phyloP scores from a whole-genome alignment of 2,113 vertebrate species.

The Quiscalus mexicanus region DNA sequence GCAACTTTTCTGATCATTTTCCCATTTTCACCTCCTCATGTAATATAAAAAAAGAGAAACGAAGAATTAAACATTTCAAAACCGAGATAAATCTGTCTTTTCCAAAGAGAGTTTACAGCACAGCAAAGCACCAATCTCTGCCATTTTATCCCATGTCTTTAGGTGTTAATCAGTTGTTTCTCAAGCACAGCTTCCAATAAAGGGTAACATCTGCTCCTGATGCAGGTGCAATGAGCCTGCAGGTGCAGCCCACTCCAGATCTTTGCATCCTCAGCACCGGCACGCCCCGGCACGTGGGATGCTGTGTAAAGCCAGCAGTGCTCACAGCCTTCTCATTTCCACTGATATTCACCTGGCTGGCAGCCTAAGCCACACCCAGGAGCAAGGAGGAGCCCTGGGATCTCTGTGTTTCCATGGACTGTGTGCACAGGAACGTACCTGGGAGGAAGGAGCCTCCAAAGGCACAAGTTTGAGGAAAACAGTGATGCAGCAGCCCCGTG shows the following conservation, averaged over 20 bases:
- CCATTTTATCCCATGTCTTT: background rate
- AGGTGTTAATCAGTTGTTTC: background rate
- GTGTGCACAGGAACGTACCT: fast-evolving
- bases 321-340: background rate
- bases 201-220: background rate
- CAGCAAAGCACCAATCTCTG: background rate
- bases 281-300: fast-evolving
- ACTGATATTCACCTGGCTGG: background rate
- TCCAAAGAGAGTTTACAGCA: background rate
- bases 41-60: background rate
- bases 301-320: fast-evolving
- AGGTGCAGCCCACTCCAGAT: background rate
- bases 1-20: slow-evolving; percentile 41
- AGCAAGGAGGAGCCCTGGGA: background rate
- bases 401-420: background rate
- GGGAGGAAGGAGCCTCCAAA: background rate
- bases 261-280: background rate
- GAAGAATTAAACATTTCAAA: slow-evolving; percentile 26
- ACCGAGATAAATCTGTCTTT: background rate
- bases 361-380: background rate
- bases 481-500: fast-evolving
- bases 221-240: background rate
- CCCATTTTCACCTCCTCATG: background rate
- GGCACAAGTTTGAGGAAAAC: background rate
- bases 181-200: background rate